Conservation (phyloP, 2,888 invertebrate genomes). For the Yponomeuta evonymella region DNA sequence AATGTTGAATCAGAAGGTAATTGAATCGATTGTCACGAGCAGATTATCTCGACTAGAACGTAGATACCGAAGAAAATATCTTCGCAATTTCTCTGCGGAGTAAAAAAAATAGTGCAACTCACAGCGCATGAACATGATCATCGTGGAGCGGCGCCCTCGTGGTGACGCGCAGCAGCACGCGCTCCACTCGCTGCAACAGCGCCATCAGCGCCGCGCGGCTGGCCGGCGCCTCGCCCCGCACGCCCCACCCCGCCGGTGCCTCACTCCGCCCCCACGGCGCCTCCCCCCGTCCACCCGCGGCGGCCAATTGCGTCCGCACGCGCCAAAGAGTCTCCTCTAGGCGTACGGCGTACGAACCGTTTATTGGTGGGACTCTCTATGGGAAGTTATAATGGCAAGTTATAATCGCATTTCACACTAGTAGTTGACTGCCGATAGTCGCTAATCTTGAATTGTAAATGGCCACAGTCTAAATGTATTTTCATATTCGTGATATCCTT, state of each 20-base stretch:
- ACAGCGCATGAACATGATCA: constrained; percentile 49
- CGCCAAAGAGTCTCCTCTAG: constrained; percentile 89
- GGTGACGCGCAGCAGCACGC: constrained; percentile 83
- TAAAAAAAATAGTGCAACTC: neutral
- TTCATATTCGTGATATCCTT: no score
- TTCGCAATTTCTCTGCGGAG: no score
- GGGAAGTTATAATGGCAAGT: constrained; percentile 18
- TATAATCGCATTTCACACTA: no score
- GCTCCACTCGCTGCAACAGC: constrained; percentile 90
- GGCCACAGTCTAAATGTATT: no score
- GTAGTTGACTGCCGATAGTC: neutral
- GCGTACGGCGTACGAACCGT: constrained; percentile 73
- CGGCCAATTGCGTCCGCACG: constrained; percentile 39
- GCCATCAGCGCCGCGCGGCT: constrained; percentile 88
- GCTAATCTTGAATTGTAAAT: neutral
- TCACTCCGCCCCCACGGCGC: constrained; percentile 19
- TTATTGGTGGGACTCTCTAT: constrained; percentile 58
- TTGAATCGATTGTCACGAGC: no score
- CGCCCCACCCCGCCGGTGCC: constrained; percentile 37
- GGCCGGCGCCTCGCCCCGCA: constrained; percentile 57
- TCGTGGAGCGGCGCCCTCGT: constrained; percentile 41
- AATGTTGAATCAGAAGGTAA: no score
- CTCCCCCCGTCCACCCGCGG: constrained; percentile 12
- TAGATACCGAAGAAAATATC: no score
- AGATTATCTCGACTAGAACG: no score